Evolutionary conservation across 2,888 invertebrate species (phyloP).

Genomic region (Oligia strigilis): DNA sequence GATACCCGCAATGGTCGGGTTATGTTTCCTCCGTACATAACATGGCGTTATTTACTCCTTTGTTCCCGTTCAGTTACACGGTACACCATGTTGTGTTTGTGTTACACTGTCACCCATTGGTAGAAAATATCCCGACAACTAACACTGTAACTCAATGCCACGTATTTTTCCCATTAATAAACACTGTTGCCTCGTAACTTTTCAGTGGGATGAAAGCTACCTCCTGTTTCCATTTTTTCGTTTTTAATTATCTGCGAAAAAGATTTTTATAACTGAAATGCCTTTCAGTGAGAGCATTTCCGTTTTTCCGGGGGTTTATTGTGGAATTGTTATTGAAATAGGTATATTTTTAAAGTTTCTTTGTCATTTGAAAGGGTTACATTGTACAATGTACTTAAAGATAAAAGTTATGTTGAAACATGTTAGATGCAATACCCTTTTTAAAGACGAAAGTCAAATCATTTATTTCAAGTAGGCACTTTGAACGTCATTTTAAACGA

Average conservation of each 20-base stretch:
- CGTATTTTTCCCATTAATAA: not conserved
- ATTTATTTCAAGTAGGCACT: not conserved
- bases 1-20: not conserved
- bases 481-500: not conserved
- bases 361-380: constrained; percentile 63
- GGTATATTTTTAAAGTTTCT: constrained; percentile 30
- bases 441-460: not conserved
- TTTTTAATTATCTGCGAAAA: not conserved
- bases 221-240: not conserved
- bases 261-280: not conserved
- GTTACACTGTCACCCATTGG: too few species aligned
- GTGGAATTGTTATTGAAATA: not conserved
- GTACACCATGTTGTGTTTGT: too few species aligned
- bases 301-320: too few species aligned
- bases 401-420: constrained; percentile 1
- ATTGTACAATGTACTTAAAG: constrained; percentile 15
- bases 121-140: too few species aligned
- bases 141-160: too few species aligned
- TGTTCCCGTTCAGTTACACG: too few species aligned
- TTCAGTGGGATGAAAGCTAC: not conserved
- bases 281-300: not conserved
- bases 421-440: not conserved
- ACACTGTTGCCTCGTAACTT: not conserved
- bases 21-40: not conserved
- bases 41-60: too few species aligned